phyloP scores from a whole-genome alignment of 2,888 invertebrate genomes.

The Malthinus seriepunctatus region DNA sequence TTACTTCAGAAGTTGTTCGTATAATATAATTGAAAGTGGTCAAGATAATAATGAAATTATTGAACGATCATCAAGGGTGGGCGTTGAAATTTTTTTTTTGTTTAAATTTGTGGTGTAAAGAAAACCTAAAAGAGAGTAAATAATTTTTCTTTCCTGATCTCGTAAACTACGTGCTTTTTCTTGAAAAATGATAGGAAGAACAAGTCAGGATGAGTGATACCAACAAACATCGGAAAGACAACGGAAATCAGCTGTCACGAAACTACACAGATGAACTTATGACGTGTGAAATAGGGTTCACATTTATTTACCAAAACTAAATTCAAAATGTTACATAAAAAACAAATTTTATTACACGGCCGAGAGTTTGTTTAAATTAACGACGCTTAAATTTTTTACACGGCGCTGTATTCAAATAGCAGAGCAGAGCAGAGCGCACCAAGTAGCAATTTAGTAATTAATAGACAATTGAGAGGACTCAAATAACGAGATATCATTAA shows the following conservation, averaged over 20 bases:
- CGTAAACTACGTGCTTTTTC: slow-evolving; percentile 14
- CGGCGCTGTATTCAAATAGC: no score
- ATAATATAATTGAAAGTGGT: slow-evolving; percentile 14
- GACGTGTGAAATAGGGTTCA: slow-evolving; percentile 30
- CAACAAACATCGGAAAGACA: slow-evolving; percentile 33
- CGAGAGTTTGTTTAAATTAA: not conserved
- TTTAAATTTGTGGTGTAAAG: no score
- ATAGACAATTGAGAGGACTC: not conserved
- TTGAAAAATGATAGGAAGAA: slow-evolving; percentile 26
- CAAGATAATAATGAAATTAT: slow-evolving; percentile 20
- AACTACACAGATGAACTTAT: slow-evolving; percentile 25
- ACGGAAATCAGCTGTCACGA: slow-evolving; percentile 34
- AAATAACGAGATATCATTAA: no score
- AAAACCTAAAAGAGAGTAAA: not conserved
- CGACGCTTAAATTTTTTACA: no score
- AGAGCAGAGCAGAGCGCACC: no score
- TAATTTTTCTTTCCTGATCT: slow-evolving; percentile 1
- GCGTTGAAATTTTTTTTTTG: not conserved
- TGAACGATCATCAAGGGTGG: not conserved
- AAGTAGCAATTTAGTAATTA: not conserved
- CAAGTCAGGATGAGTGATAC: slow-evolving; percentile 31
- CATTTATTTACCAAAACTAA: slow-evolving; percentile 28
- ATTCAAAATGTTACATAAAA: slow-evolving; percentile 18
- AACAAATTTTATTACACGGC: not conserved
- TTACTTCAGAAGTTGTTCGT: slow-evolving; percentile 14